Conservation (phyloP, 2,113 vertebrate genomes). For the Stigmatopora nigra region DNA sequence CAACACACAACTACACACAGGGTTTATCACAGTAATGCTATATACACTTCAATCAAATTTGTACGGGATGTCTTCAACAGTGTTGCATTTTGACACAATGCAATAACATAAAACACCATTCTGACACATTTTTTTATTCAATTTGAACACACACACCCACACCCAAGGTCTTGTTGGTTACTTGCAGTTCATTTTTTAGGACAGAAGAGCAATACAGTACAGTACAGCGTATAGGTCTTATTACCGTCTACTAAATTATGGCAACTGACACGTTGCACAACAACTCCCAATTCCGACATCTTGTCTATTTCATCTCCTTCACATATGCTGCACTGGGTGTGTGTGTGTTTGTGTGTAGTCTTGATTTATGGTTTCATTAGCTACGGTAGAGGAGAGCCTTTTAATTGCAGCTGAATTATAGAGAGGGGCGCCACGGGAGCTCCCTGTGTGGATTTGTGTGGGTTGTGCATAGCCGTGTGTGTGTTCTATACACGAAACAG, state of each 20-base stretch:
- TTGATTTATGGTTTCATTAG: slow-evolving; percentile 67
- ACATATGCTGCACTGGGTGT: slow-evolving; percentile 3
- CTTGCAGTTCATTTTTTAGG: background rate
- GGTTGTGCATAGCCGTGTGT: slow-evolving; percentile 11
- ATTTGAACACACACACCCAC: background rate
- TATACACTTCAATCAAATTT: background rate
- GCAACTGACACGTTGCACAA: background rate
- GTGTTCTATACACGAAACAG: slow-evolving; percentile 1
- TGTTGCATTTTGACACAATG: background rate
- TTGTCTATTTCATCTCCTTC: background rate
- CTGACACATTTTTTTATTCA: background rate
- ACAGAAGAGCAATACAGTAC: background rate
- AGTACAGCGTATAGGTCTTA: background rate
- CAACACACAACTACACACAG: slow-evolving; percentile 5
- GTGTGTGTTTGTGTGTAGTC: slow-evolving; percentile 20
- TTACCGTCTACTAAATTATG: background rate
- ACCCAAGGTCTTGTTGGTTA: background rate
- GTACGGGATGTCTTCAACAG: background rate
- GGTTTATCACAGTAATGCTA: background rate
- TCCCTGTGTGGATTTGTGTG: slow-evolving; percentile 31
- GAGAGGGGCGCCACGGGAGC: slow-evolving; percentile 57
- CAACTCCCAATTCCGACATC: background rate
- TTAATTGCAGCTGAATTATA: slow-evolving; percentile 66
- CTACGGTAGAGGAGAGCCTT: slow-evolving; percentile 56
- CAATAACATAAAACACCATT: background rate